Conservation (phyloP, 2,888 invertebrate genomes). For the Folsomia candida region DNA sequence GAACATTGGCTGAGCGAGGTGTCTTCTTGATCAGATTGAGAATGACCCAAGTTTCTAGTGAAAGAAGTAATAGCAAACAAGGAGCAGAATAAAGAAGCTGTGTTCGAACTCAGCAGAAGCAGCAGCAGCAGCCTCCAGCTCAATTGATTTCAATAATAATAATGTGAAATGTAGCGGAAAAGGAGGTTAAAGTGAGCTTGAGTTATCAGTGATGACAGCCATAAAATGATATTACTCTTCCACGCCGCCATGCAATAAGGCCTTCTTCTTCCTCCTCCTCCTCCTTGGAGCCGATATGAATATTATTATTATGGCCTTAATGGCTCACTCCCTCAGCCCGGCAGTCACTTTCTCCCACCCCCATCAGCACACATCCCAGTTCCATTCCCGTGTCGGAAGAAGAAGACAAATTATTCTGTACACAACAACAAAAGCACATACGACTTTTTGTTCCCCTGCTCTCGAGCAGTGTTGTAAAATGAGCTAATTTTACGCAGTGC, state of each 20-base stretch:
- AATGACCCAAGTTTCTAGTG: not conserved
- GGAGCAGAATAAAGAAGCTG: too few relatives aligned
- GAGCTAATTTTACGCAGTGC: not conserved
- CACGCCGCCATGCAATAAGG: not conserved
- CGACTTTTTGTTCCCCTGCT: not conserved
- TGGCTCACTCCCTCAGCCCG: not conserved
- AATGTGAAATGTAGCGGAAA: slow-evolving; percentile 34
- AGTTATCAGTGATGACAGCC: slow-evolving; percentile 36
- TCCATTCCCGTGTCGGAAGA: too few relatives aligned
- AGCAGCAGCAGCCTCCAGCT: not conserved
- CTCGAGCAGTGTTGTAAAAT: not conserved
- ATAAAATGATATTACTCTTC: slow-evolving; percentile 28
- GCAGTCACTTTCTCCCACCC: not conserved
- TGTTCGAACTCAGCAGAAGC: too few relatives aligned
- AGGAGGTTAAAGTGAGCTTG: slow-evolving; percentile 29
- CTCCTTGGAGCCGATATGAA: not conserved
- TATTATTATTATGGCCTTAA: slow-evolving; percentile 8
- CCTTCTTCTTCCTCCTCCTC: too few relatives aligned
- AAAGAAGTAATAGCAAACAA: too few relatives aligned
- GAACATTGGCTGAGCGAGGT: not conserved
- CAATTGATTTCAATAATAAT: slow-evolving; percentile 20
- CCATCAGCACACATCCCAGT: not conserved
- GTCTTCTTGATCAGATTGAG: not conserved
- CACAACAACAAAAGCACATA: too few relatives aligned
- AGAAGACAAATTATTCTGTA: too few relatives aligned